Evolutionary conservation across 1,140 invertebrate genomes (phyloP).

Genomic region (Argopecten irradians): DNA sequence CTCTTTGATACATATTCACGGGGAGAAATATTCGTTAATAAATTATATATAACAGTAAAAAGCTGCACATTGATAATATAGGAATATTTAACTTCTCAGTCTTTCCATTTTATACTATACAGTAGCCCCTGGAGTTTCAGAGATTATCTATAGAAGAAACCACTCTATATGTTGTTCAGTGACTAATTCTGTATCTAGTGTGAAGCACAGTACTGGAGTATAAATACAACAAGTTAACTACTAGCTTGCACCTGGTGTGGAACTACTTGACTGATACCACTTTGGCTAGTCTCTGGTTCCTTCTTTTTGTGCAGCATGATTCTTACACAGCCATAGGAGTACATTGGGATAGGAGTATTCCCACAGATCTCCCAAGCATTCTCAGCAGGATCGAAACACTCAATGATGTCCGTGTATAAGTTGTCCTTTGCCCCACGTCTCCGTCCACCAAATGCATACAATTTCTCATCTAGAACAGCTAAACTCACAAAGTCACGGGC

Average conservation of each 20-base stretch:
- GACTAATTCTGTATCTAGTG: not conserved
- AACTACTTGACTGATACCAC: not conserved
- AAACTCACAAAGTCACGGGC: constrained; percentile 72
- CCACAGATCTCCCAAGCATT: constrained; percentile 66
- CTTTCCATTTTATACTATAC: too few species aligned
- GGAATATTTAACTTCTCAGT: too few species aligned
- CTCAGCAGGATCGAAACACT: constrained; percentile 64
- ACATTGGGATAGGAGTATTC: constrained; percentile 70
- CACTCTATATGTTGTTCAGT: too few species aligned
- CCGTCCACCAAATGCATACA: constrained; percentile 71
- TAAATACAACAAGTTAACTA: too few species aligned
- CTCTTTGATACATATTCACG: too few species aligned
- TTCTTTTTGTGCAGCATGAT: constrained; percentile 58
- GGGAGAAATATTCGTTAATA: too few species aligned
- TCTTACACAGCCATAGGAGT: constrained; percentile 72
- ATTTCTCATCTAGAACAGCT: constrained; percentile 69
- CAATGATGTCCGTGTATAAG: constrained; percentile 70
- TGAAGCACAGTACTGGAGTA: too few species aligned
- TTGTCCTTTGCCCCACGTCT: constrained; percentile 70
- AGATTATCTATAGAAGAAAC: too few species aligned
- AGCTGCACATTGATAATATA: too few species aligned
- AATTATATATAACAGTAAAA: too few species aligned
- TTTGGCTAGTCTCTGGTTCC: not conserved
- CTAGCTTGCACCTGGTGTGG: too few species aligned
- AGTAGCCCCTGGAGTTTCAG: too few species aligned